Base-by-base conservation (phyloP, 92 coral and sea anemone species). In the Porites lobata region DNA sequence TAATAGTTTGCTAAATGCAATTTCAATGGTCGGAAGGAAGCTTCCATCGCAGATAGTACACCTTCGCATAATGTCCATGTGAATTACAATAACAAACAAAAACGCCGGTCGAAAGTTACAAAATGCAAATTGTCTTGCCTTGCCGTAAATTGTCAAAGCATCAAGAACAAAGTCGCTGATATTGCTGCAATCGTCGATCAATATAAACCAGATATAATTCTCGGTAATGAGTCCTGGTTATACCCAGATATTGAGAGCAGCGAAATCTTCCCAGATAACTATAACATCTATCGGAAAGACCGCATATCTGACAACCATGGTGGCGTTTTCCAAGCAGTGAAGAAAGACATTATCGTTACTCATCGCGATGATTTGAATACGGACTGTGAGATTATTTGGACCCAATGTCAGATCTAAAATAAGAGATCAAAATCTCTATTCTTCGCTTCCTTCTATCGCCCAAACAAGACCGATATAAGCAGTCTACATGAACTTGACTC, bases 321-420 rank as follows among this genome's bases (percentile, higher is more conserved):
- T 17, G 90, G 90, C 8, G 90, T 87, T 72, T 86, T 84, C 57
- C 80, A 79, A 74, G 71, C 91, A 58, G 85, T 65, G 9, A 91
- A 83, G 67, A 83, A 84, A 52, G 89, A 84, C 85, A 78, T 91
- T 18, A 22, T 22, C 24, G 78, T 83, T 57, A 75, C 81, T 47
- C 87, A 81, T 47, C 86, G 85, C 8, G 76, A 18, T 11, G 85
- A 88, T 62, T 52, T 88, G n/a, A 81, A 92, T 59, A 38, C 95
- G 0, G 81, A 77, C 65, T 84, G 95, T 76, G 92, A 86, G 64
- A 81, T 87, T 75, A 53, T 91, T 20, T 87, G 92, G 92, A 77
- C 95, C n/a, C 56, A 24, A 24, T 24, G 26, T 24, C 26, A 24
- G 26, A 24, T 24, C 26, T 1, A 24, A 24, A 24, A 24, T 24